Percentiles rank a stretch among this genome's conserved stretches.
Conservation (phyloP, 23 tunicate species). For the Diplosoma virens region DNA sequence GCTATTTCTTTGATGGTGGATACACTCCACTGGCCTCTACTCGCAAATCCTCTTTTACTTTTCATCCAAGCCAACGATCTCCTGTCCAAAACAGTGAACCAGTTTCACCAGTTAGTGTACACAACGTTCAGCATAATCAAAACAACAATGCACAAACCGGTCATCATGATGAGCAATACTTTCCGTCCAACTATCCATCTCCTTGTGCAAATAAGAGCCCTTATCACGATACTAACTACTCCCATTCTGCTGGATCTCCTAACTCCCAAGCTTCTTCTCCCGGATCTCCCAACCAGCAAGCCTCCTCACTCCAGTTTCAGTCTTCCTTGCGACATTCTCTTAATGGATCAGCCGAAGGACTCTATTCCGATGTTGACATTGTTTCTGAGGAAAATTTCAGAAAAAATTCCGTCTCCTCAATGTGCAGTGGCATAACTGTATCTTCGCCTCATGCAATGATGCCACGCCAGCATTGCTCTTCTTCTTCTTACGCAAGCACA, state of each 20-base stretch:
- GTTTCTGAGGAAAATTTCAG: too few relatives aligned
- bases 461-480: slow-evolving; percentile 25
- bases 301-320: slow-evolving; percentile 14
- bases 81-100: slow-evolving; percentile 19
- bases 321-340: background rate
- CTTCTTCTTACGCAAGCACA: slow-evolving; percentile 3
- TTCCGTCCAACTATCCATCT: slow-evolving; percentile 31
- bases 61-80: slow-evolving; percentile 28
- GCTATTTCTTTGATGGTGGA: slow-evolving; percentile 68
- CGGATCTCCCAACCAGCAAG: slow-evolving; percentile 12
- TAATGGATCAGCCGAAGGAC: slow-evolving; percentile 12
- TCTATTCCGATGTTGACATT: slow-evolving; percentile 18
- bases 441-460: slow-evolving; percentile 24
- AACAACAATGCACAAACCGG: slow-evolving; percentile 72
- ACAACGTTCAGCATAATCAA: slow-evolving; percentile 65
- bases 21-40: slow-evolving; percentile 76
- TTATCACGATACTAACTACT: slow-evolving; percentile 23
- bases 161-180: slow-evolving; percentile 18
- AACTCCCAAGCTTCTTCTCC: slow-evolving; percentile 52
- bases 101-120: slow-evolving; percentile 51
- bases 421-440: slow-evolving; percentile 13
- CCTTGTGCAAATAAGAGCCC: slow-evolving; percentile 28
- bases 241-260: slow-evolving; percentile 50
- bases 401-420: background rate
- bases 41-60: slow-evolving; percentile 35